Evolutionary conservation across 1,140 invertebrate genomes (phyloP).

Genomic region (Phocides pigmalion): DNA sequence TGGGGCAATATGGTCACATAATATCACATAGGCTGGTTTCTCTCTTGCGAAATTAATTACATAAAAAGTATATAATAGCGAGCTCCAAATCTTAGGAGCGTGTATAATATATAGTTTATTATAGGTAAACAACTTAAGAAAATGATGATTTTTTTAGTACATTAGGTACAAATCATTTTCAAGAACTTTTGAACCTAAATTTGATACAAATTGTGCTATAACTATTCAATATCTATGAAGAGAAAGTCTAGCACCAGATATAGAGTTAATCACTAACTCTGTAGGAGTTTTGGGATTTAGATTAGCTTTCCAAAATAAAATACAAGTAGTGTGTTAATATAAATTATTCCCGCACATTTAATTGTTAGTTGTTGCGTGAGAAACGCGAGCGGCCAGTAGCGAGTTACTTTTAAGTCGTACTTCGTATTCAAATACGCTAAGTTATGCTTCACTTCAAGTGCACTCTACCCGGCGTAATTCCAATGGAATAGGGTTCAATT

Average conservation of each 20-base stretch:
- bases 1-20: too few relatives aligned
- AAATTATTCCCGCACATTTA: slow-evolving; percentile 58
- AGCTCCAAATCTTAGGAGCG: too few relatives aligned
- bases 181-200: too few relatives aligned
- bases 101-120: too few relatives aligned
- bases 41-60: too few relatives aligned
- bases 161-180: too few relatives aligned
- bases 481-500: slow-evolving; percentile 44
- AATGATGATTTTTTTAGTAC: too few relatives aligned
- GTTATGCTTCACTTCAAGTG: slow-evolving; percentile 25
- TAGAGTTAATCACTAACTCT: not conserved
- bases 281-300: slow-evolving; percentile 16
- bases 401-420: slow-evolving; percentile 67
- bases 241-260: not conserved
- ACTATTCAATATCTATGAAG: not conserved
- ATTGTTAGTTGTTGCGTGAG: slow-evolving; percentile 76
- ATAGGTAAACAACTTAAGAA: too few relatives aligned
- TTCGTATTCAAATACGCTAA: slow-evolving; percentile 46
- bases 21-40: too few relatives aligned
- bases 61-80: too few relatives aligned
- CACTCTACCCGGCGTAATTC: slow-evolving; percentile 24
- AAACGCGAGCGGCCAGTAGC: slow-evolving; percentile 76
- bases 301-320: slow-evolving; percentile 29
- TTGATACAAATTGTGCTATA: too few relatives aligned
- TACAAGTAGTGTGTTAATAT: slow-evolving; percentile 30